phyloP scores from a whole-genome alignment of 2,888 invertebrate genomes.

The Argynnis bischoffii region DNA sequence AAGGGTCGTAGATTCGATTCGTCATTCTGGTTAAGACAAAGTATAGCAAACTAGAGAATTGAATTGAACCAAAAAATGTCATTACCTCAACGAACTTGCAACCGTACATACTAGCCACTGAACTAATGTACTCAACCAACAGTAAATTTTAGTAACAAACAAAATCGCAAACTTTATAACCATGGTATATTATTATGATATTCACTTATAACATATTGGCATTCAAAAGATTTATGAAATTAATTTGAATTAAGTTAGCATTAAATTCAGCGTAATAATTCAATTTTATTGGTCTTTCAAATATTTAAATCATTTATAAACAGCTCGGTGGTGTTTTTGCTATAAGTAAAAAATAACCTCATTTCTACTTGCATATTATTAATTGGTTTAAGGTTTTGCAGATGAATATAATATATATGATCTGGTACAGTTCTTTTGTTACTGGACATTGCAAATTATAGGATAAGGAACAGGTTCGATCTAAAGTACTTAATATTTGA shows the following conservation, averaged over 20 bases:
- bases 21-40: too few species aligned
- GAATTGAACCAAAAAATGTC: too few species aligned
- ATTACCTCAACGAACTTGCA: too few species aligned
- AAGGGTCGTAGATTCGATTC: too few species aligned
- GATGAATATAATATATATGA: not conserved
- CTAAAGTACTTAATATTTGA: too few species aligned
- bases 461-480: too few species aligned
- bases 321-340: not conserved
- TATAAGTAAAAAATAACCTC: slow-evolving; percentile 1
- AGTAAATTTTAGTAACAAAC: not conserved
- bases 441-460: too few species aligned
- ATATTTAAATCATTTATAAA: slow-evolving; percentile 18
- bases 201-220: slow-evolving; percentile 10
- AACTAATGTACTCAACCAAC: too few species aligned
- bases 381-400: not conserved
- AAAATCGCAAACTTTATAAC: slow-evolving; percentile 6
- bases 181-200: slow-evolving; percentile 4
- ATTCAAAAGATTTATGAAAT: slow-evolving; percentile 16
- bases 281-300: slow-evolving; percentile 21
- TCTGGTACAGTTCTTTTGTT: too few species aligned
- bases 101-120: too few species aligned
- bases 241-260: slow-evolving; percentile 15
- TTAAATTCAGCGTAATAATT: slow-evolving; percentile 15
- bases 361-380: not conserved
- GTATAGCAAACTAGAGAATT: too few species aligned